A percentile compares a stretch with the other conserved stretches of the same genome.
These are phyloP conservation scores for Coelinius sp. DNA, from an alignment of 2,888 invertebrate genomes.

Conservation along the genomic window DNA sequence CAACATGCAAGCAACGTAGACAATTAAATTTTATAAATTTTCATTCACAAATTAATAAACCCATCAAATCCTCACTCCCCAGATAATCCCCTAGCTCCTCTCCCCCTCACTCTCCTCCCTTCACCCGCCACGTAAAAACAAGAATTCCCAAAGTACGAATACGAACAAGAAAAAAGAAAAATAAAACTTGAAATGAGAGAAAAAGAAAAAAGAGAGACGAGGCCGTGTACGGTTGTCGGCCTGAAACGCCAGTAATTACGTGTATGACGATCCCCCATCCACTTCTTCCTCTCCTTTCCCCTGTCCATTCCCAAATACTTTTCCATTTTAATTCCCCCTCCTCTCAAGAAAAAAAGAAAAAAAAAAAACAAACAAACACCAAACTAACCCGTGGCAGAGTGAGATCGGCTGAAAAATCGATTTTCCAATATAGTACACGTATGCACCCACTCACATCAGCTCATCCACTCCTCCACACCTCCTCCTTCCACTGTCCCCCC, in stretches of 20 bases:
- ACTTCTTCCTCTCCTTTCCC: not conserved
- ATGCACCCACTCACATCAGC: conserved; percentile 8
- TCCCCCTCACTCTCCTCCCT: not conserved
- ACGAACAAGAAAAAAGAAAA: conserved; percentile 5
- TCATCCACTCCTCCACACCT: conserved; percentile 47
- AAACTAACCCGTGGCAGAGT: conserved; percentile 38
- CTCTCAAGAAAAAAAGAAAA: not conserved
- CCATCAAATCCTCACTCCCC: not conserved
- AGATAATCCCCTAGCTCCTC: not conserved
- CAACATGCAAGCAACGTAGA: not conserved
- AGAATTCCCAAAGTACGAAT: not conserved
- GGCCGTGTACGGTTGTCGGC: conserved; percentile 33
- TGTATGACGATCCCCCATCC: conserved; percentile 32
- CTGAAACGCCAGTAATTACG: conserved; percentile 50
- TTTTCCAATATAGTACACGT: conserved; percentile 57
- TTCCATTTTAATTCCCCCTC: not conserved
- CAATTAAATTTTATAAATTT: not conserved
- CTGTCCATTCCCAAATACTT: not conserved
- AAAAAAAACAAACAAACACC: not conserved
- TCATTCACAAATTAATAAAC: not conserved
- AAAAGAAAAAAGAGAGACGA: conserved; percentile 38
- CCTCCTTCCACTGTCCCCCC: not conserved
- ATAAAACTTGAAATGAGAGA: conserved; percentile 25
- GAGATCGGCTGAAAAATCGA: conserved; percentile 65
- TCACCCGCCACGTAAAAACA: not conserved